Evolutionary conservation across 2,888 invertebrate genomes (phyloP).

Genomic region (Coelopa pilipes): DNA sequence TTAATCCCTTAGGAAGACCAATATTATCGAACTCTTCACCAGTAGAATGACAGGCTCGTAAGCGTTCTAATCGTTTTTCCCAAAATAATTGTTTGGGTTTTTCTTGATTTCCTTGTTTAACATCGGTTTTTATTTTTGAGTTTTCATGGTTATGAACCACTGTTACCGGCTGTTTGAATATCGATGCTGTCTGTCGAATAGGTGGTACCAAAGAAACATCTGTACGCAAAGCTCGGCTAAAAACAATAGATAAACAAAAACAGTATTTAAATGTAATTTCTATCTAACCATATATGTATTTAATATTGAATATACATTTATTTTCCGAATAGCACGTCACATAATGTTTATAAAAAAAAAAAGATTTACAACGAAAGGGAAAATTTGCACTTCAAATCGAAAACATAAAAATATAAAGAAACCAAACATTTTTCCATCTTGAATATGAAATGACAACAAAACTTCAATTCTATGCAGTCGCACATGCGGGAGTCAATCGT

Average conservation of each 20-base stretch:
- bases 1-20: constrained; percentile 84
- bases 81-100: constrained; percentile 87
- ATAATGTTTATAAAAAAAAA: not conserved
- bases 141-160: constrained; percentile 92
- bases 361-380: not conserved
- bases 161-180: constrained; percentile 98
- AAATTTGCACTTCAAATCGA: not conserved
- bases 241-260: constrained; percentile 40
- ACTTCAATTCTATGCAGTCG: not conserved
- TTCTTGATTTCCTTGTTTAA: constrained; percentile 92
- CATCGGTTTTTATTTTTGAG: constrained; percentile 87
- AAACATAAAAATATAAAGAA: constrained; percentile 25
- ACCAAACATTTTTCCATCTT: not conserved
- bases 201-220: constrained; percentile 94
- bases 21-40: constrained; percentile 85
- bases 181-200: constrained; percentile 96
- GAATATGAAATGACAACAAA: not conserved
- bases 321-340: not conserved
- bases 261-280: not conserved
- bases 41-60: constrained; percentile 88
- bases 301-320: not conserved
- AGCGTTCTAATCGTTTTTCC: constrained; percentile 83
- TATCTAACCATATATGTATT: not conserved
- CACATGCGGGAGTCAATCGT: not conserved
- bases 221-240: constrained; percentile 81